These are phyloP conservation scores for Eupithecia centaureata DNA, from an alignment of 2,888 invertebrate genomes.

Conservation along the genomic window DNA sequence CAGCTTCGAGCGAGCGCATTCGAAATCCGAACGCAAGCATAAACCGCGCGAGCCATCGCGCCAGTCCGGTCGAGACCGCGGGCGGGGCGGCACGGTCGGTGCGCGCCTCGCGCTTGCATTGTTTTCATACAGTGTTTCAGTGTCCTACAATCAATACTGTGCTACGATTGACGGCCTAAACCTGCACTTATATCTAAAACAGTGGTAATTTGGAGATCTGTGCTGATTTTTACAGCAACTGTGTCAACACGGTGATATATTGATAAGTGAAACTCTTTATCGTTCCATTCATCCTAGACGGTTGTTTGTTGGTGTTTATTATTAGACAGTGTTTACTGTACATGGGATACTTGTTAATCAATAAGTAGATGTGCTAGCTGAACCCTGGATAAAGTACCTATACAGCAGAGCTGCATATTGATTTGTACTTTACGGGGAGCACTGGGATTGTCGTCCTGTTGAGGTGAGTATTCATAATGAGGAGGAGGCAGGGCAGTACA, in stretches of 20 bases:
- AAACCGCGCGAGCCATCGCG: slow-evolving; percentile 42
- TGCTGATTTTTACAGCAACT: slow-evolving; percentile 41
- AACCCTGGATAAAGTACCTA: slow-evolving; percentile 64
- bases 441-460: slow-evolving; percentile 62
- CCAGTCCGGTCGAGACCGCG: slow-evolving; percentile 79
- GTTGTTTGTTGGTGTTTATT: slow-evolving; percentile 68
- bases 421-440: slow-evolving; percentile 69
- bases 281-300: slow-evolving; percentile 67
- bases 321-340: slow-evolving; percentile 72
- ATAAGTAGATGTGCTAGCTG: slow-evolving; percentile 71
- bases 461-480: slow-evolving; percentile 57
- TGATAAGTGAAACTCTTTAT: slow-evolving; percentile 80
- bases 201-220: slow-evolving; percentile 18
- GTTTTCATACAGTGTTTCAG: slow-evolving; percentile 73
- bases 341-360: slow-evolving; percentile 75
- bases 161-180: slow-evolving; percentile 67
- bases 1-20: slow-evolving; percentile 67
- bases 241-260: slow-evolving; percentile 63
- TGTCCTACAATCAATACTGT: slow-evolving; percentile 73
- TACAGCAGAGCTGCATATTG: slow-evolving; percentile 75
- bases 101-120: slow-evolving; percentile 81
- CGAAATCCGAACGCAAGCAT: slow-evolving; percentile 56
- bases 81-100: slow-evolving; percentile 82
- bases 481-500: neutral
- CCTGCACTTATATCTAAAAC: slow-evolving; percentile 43